phyloP scores from a whole-genome alignment of 2,113 vertebrate genomes.

The Epinephelus fuscoguttatus region DNA sequence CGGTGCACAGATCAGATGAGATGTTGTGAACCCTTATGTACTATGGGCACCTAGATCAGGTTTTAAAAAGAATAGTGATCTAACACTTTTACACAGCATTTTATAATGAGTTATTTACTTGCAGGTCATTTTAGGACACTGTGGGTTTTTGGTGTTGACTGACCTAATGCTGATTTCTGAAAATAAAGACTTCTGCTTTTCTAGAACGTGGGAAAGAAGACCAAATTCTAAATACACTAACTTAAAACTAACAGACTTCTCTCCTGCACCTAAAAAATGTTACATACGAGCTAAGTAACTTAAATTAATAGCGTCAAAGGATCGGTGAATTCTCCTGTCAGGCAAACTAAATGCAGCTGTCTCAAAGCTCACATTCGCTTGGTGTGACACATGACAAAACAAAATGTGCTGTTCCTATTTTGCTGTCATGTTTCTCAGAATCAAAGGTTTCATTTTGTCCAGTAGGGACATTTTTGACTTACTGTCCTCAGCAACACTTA shows the following conservation, averaged over 20 bases:
- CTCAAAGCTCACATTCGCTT: background rate
- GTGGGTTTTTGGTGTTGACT: background rate
- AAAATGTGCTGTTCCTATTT: background rate
- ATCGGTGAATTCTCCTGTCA: background rate
- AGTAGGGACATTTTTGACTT: background rate
- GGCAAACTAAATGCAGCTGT: background rate
- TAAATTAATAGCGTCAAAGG: too few relatives aligned
- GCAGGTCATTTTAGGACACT: background rate
- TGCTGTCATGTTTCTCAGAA: background rate
- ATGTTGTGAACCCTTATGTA: background rate
- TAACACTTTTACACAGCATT: background rate
- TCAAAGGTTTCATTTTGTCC: background rate
- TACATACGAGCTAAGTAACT: background rate
- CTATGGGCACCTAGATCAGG: background rate
- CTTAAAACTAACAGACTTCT: background rate
- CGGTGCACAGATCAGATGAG: background rate
- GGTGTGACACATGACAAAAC: background rate
- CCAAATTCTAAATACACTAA: background rate
- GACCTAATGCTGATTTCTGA: background rate
- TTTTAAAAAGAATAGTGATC: background rate
- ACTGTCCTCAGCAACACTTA: background rate
- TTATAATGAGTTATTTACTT: background rate
- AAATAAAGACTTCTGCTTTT: constrained; percentile 24
- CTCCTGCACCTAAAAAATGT: background rate
- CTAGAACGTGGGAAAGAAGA: background rate